A percentile compares a stretch with the other conserved stretches of the same genome.
Conservation (phyloP, 2,797 vertebrate species). For the Gorsachius magnificus region DNA sequence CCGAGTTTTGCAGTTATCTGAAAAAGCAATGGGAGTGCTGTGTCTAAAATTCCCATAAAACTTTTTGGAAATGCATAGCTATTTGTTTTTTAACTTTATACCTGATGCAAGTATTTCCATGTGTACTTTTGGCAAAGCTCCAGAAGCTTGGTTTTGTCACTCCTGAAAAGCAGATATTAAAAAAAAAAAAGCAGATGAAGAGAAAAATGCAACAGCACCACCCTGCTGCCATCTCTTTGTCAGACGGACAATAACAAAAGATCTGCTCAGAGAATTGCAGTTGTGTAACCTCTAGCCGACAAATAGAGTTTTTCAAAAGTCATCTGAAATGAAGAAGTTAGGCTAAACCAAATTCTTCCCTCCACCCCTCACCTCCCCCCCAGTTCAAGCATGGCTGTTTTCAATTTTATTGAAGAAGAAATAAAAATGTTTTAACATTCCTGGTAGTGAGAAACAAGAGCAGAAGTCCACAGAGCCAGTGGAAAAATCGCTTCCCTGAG, state of each 20-base stretch:
- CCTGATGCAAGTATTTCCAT: neutral
- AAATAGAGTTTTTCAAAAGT: neutral
- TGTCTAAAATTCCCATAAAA: neutral
- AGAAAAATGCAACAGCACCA: constrained; percentile 54
- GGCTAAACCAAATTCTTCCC: neutral
- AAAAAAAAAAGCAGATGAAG: neutral
- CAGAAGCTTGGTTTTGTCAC: neutral
- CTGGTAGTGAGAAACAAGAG: constrained; percentile 1
- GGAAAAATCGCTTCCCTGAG: constrained; percentile 11
- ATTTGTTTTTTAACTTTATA: neutral
- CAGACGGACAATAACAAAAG: neutral
- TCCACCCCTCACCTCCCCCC: no score
- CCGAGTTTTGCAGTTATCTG: neutral
- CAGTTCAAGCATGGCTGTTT: neutral
- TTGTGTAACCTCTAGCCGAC: neutral
- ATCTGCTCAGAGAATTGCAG: neutral
- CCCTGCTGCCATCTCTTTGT: constrained; percentile 58
- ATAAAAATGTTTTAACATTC: neutral
- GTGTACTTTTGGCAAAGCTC: neutral
- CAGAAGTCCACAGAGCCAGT: neutral
- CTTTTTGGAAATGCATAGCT: neutral
- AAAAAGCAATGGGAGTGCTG: neutral
- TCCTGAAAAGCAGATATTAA: neutral
- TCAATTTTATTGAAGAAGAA: constrained; percentile 10
- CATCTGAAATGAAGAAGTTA: neutral